Evolutionary conservation across 2,113 vertebrate species (phyloP), one percentile per base, ranked within the genome.

Genomic region (Chaetura pelagica): DNA sequence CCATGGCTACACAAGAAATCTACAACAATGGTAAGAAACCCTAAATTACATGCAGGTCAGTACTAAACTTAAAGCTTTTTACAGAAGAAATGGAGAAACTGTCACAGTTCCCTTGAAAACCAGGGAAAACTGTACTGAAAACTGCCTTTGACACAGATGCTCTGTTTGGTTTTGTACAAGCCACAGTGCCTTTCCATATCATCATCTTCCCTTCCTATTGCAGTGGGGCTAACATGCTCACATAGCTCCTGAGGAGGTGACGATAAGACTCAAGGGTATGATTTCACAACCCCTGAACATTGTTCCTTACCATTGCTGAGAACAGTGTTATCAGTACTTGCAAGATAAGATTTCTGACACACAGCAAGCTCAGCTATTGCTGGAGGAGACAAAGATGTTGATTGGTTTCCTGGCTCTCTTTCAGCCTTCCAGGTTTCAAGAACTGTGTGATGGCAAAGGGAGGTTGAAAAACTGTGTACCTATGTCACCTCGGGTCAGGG

Each of bases 211-310:
- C 40, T 30, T 90, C 57, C 61, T 73, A 12, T 48, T 8, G 4
- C 3, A 83, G 7, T 3, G 23, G 44, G 16, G n/a, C 0, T 3
- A 54, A 24, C 12, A 46, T 27, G 62, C 48, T 74, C 66, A 79
- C 38, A 63, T 0, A 73, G 16, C 10, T 58, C 30, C 54, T 35
- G 34, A 79, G 32, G 5, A 57, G 15, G 46, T n/a, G 12, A 81
- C 0, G 0, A 24, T 24, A 54, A 68, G 55, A 68, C 51, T 27
- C 22, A 58, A 75, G 15, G 1, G 17, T 12, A 26, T 14, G 4
- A 77, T 62, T 91, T 62, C 71, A 73, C 54, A 83, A 4, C 51
- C 42, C 71, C 3, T 26, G 0, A 91, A 52, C 48, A 23, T 8
- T 35, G 34, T 29, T 74, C 51, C 48, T 83, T 20, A 32, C 23